Evolutionary conservation across 53 echinoderm and acorn worm species (phyloP), one percentile per base, ranked within the genome.

Genomic region (Antedon mediterranea): DNA sequence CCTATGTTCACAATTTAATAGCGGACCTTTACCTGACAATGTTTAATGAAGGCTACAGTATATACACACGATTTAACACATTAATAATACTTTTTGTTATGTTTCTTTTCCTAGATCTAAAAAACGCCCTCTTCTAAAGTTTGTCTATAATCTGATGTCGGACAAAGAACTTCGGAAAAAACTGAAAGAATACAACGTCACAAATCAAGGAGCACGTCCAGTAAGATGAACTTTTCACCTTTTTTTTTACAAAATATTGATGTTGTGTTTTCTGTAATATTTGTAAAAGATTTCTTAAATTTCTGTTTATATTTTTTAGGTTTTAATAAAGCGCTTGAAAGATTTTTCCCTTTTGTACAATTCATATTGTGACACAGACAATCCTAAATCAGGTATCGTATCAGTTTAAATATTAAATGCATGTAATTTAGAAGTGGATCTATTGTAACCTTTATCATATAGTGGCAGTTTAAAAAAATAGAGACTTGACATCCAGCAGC

Each of bases 281-380:
- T n/a, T 79, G 28, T 41, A 4, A 41, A 41, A 13, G 4, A 41
- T 41, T 5, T n/a, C n/a, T n/a, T n/a, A n/a, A n/a, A n/a, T 57
- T 57, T 57, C 57, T 57, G 23, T 57, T 57, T 57, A 57, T 57
- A 13, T 57, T 11, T 57, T 57, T 1, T 57, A 90, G 90, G 78
- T 82, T 29, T 43, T 89, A 31, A 79, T 83, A 7, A 87, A 89
- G 83, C 85, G 97, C 72, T 32, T 95, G 5, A 86, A 87, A 8
- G 97, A 95, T 57, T 95, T 83, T 80, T 89, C 92, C 33, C 71
- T 95, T 32, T 81, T 89, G 80, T 95, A 95, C 80, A 95, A 95
- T 82, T 92, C 92, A 0, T 88, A 95, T 71, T 95, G 97, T 78
- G 97, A 95, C 75, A 81, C 89, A 0, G 79, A 33, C 4, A 87